Evolutionary conservation across 1,140 invertebrate genomes (phyloP).

Genomic region (Papilio aristodemus): DNA sequence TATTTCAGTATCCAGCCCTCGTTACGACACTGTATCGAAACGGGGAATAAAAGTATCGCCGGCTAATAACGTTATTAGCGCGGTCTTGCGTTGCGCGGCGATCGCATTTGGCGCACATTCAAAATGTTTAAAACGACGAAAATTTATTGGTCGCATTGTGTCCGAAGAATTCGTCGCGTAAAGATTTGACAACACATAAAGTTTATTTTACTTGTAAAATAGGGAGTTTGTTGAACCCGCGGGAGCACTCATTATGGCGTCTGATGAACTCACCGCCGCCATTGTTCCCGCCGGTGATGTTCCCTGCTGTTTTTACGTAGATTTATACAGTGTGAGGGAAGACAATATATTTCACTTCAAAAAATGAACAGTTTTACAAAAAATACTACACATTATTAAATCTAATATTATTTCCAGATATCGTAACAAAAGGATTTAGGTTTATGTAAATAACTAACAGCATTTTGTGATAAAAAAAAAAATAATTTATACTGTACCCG

Average conservation of each 20-base stretch:
- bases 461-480: too few relatives aligned
- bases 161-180: constrained; percentile 51
- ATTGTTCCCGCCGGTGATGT: constrained; percentile 68
- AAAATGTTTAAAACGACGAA: constrained; percentile 44
- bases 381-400: too few relatives aligned
- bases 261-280: constrained; percentile 70
- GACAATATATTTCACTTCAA: constrained; percentile 1
- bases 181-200: constrained; percentile 62
- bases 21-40: not conserved
- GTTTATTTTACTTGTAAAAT: constrained; percentile 70
- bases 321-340: constrained; percentile 9
- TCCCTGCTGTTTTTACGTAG: constrained; percentile 50
- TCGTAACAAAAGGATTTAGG: not conserved
- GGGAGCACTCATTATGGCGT: constrained; percentile 75
- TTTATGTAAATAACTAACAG: too few relatives aligned
- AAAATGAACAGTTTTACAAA: not conserved
- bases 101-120: constrained; percentile 49
- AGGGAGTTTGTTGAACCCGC: constrained; percentile 76
- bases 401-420: too few relatives aligned
- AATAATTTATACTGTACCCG: too few relatives aligned
- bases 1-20: not conserved
- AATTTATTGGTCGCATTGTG: constrained; percentile 44
- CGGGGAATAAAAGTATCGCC: constrained; percentile 8
- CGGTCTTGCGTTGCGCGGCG: constrained; percentile 34
- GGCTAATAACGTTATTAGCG: constrained; percentile 28